Evolutionary conservation across 2,113 vertebrate species (phyloP), one percentile per base, ranked within the genome.

Genomic region (Dasyornis broadbenti): DNA sequence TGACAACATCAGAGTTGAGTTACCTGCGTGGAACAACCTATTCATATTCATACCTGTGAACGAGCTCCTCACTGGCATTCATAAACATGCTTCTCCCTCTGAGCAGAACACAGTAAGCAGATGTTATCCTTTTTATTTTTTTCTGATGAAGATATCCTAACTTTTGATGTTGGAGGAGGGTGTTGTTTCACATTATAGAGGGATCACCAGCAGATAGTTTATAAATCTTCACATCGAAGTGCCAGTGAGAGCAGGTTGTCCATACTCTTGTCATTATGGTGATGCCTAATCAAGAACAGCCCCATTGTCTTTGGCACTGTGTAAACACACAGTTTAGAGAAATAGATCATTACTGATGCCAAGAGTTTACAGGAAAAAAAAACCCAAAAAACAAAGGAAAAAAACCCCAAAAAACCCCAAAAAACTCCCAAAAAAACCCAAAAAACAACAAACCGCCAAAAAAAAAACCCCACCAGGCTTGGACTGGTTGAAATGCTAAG

Each of bases 1-100:
- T 76, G 40, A 92, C 73, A 95, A 81, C 81, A 89, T 73, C 72
- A 77, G 89, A 56, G 30, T 37, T 91, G 57, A 93, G 44, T 96
- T 95, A 96, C 93, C 82, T 92, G 82, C 2, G 0, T 64, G 35
- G 49, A 87, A 84, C n/a, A 90, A 23, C n/a, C 26, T 65, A 52
- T 93, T 79, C 52, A 57, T 95, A 96, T 94, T 95, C 73, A 94
- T n/a, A 92, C 49, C 72, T 65, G 65, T 85, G 54, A 93, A 47
- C 1, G 2, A 83, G 64, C 39, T 94, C 60, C 71, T 91, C 56
- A 64, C 23, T 7, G 7, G 35, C 83, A 60, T 90, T 88, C 89
- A 91, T 90, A 95, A 95, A 89, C 89, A 92, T 2, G 0, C 75
- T 49, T 87, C 60, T 90, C 40, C 54, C 63, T 82, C 88, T 68